Conservation (phyloP, 2,113 vertebrate species). For the Origma solitaria region DNA sequence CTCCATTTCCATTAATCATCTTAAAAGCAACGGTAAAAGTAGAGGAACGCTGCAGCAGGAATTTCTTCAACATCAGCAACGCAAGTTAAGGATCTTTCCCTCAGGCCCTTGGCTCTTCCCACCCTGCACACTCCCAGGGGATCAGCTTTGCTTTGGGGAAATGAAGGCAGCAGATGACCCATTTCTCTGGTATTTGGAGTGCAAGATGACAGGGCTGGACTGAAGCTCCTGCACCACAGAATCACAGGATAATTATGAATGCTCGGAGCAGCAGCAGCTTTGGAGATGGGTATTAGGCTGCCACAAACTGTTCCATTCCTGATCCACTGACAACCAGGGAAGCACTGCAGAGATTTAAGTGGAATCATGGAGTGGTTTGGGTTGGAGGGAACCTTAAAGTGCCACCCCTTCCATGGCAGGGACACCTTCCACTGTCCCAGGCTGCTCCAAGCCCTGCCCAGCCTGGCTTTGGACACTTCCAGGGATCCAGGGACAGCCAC, state of each 20-base stretch:
- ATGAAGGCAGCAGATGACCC: not conserved
- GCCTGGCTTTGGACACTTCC: fast-evolving
- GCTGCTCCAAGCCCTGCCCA: not conserved
- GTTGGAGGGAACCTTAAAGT: not conserved
- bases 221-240: not conserved
- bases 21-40: not conserved
- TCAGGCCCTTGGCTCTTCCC: not conserved
- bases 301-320: not conserved
- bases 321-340: not conserved
- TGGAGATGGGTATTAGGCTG: not conserved
- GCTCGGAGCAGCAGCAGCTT: not conserved
- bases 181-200: not conserved
- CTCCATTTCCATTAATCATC: not conserved
- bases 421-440: fast-evolving
- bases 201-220: not conserved
- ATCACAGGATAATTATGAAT: fast-evolving
- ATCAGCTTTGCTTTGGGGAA: not conserved
- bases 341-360: fast-evolving
- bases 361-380: not conserved
- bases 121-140: not conserved
- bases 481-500: not conserved
- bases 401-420: not conserved
- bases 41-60: not conserved
- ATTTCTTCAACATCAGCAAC: not conserved
- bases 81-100: not conserved